Base-by-base conservation (phyloP, 1,140 invertebrate species). In the Elymnias hypermnestra region DNA sequence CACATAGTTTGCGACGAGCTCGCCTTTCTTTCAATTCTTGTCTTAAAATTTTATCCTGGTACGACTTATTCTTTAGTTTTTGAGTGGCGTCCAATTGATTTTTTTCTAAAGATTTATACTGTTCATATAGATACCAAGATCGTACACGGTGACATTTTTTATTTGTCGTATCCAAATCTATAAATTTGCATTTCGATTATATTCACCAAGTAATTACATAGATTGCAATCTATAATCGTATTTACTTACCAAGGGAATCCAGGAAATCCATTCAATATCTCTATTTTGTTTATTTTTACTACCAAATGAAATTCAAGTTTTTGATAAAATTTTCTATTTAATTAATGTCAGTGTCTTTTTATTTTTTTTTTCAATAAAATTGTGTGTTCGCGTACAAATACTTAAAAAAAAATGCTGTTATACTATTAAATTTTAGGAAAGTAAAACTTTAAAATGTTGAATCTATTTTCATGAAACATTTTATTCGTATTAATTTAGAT, bases 111-210 rank as follows among this genome's bases (percentile, higher is more conserved):
- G 76, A 69, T 46, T 77, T 85, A 42, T 65, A 83, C 40, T 85
- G 82, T 47, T 85, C 82, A 39, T 79, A 83, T 19, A 79, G 29
- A 38, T 85, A 85, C 82, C 82, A 85, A 3, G 78, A 85, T 9
- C 68, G 61, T 9, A 85, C 69, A 22, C 75, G 61, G 19, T 72
- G 53, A 8, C 73, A 67, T 45, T 72, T 81, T 54, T 55, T 71
- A 35, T 63, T 31, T 44, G 53, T 45, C 15, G 54, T 60, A 23
- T 78, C 57, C 45, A 69, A 50, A 70, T 77, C 69, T 75, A 48
- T 37, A 71, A 40, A 33, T 15, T n/a, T n/a, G n/a, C n/a, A n/a
- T n/a, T n/a, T n/a, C n/a, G n/a, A n/a, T n/a, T n/a, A n/a, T n/a
- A n/a, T n/a, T n/a, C n/a, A n/a, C n/a, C n/a, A n/a, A n/a, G n/a